These are phyloP conservation scores for Pissodes strobi DNA, from an alignment of 1,140 invertebrate genomes.

Conservation along the genomic window DNA sequence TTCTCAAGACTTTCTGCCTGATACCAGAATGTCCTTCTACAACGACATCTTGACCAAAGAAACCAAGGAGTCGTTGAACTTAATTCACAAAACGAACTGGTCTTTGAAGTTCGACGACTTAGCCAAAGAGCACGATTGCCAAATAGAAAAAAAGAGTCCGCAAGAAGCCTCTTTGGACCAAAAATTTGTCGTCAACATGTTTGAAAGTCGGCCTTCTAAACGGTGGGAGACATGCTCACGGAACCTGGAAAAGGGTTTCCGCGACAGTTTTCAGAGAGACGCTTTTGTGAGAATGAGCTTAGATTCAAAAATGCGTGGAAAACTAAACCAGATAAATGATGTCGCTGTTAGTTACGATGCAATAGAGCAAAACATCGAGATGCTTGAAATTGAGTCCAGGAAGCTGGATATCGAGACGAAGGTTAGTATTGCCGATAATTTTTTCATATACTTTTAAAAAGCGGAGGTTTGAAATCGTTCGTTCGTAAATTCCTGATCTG, in stretches of 20 bases:
- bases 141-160: background rate
- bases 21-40: background rate
- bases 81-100: slow-evolving; percentile 1
- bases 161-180: background rate
- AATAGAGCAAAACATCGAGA: background rate
- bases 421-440: too few species aligned
- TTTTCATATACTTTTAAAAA: too few species aligned
- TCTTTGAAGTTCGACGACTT: background rate
- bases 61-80: background rate
- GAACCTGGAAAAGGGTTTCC: background rate
- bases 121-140: background rate
- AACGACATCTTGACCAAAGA: background rate
- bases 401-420: background rate
- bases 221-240: background rate
- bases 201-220: background rate
- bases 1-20: background rate
- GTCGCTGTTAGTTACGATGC: background rate
- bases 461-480: too few species aligned
- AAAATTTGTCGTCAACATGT: background rate
- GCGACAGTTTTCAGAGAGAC: background rate
- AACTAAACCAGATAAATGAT: background rate
- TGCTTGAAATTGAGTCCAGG: background rate
- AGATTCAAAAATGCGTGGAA: background rate
- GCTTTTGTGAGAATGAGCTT: background rate
- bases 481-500: too few species aligned